phyloP scores from a whole-genome alignment of 2,888 invertebrate genomes.

The Cancer borealis region DNA sequence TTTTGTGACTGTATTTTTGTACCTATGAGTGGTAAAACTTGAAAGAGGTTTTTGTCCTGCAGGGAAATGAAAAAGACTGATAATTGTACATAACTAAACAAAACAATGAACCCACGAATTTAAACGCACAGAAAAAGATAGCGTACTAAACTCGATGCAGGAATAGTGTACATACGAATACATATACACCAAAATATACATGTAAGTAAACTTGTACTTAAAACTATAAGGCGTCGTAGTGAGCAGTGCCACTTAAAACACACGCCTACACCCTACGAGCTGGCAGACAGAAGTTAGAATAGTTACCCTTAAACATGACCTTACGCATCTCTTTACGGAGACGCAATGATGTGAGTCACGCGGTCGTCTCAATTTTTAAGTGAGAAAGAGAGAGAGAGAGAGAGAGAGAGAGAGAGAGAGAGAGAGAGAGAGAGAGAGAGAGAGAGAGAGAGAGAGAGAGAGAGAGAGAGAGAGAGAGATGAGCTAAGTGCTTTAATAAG shows the following conservation, averaged over 20 bases:
- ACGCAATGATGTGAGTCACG: neutral
- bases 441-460: neutral
- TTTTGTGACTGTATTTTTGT: too few species aligned
- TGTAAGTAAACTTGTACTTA: neutral
- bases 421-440: neutral
- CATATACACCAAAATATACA: neutral
- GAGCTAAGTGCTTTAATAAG: neutral
- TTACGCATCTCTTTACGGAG: neutral
- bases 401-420: neutral
- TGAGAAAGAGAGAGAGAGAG: neutral
- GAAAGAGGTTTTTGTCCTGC: neutral
- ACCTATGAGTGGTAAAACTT: neutral
- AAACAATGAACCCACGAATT: too few species aligned
- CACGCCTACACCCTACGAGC: neutral
- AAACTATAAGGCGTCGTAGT: neutral
- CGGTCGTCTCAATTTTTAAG: neutral
- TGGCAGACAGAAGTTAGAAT: neutral
- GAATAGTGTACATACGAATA: neutral
- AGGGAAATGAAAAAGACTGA: neutral
- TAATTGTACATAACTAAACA: neutral
- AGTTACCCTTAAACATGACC: too few species aligned
- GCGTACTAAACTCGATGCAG: too few species aligned
- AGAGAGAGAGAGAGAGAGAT: slow-evolving; percentile 28
- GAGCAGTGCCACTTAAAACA: neutral
- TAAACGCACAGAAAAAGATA: neutral